Evolutionary conservation across 1,140 invertebrate genomes (phyloP).

Genomic region (Glossosoma conforme): DNA sequence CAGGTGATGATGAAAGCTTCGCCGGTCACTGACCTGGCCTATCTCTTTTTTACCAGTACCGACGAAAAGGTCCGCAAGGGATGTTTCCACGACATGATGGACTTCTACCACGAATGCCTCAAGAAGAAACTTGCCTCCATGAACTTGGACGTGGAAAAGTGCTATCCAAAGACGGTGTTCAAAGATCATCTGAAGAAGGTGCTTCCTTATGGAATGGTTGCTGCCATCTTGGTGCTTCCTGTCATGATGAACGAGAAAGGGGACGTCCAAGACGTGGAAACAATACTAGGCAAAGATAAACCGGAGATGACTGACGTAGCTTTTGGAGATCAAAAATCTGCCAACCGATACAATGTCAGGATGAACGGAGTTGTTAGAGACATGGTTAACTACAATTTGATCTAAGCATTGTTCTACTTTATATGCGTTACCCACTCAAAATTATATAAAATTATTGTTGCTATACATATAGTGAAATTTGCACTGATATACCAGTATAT

Average conservation of each 20-base stretch:
- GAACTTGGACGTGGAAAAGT: constrained; percentile 14
- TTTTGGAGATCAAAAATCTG: no score
- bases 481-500: no score
- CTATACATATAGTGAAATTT: no score
- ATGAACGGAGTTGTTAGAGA: no score
- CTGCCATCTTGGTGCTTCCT: constrained; percentile 9
- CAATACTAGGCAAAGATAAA: not conserved
- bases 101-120: constrained; percentile 20
- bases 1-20: constrained; percentile 12
- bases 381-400: no score
- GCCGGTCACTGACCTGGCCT: constrained; percentile 18
- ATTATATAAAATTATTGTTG: no score
- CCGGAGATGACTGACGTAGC: no score
- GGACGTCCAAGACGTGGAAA: constrained; percentile 3
- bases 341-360: no score
- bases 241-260: constrained; percentile 2
- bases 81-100: constrained; percentile 12
- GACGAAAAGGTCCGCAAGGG: constrained; percentile 8
- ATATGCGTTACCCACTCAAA: no score
- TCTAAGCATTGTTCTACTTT: no score
- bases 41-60: constrained; percentile 18
- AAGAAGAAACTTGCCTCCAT: constrained; percentile 1
- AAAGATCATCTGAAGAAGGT: constrained; percentile 12
- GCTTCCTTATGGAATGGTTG: constrained; percentile 14
- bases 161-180: constrained; percentile 11